Evolutionary conservation across 2,113 vertebrate genomes (phyloP), one percentile per base, ranked within the genome.

Genomic region (Halichoerus grypus): DNA sequence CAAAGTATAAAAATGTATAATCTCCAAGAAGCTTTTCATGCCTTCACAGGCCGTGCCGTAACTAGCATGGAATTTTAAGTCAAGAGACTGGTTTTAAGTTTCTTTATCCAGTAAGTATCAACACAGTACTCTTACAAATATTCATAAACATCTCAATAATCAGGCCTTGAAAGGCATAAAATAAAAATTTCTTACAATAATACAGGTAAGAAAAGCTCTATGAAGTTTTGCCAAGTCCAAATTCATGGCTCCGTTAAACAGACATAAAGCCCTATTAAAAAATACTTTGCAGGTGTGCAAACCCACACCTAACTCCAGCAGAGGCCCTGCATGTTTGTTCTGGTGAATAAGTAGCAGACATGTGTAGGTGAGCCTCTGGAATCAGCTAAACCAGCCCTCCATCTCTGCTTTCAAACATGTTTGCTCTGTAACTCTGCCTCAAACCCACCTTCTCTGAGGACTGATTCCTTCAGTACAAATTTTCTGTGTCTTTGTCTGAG

Each of bases 141-240:
- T 63, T 65, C 8, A 82, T 97, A 95, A 85, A 53, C 1, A 79
- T n/a, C 59, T 42, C 19, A 81, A 71, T 81, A 46, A 36, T 65
- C 22, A 21, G 18, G 0, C 42, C 21, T 69, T 21, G 26, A 77
- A 0, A n/a, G 42, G 7, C 1, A 65, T 39, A 65, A 96, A 90
- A 92, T 85, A 51, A 72, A 97, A 90, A 65, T 59, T 9, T 59
- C 15, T 95, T 31, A 94, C 14, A 93, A 53, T 80, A 83, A 65
- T 90, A 26, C 4, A 87, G 71, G 11, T 46, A 26, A 87, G 13
- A 72, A 59, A 16, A 94, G 49, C 24, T 59, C 7, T 31, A 6
- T 26, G 31, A 51, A 69, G 28, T 53, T 67, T 92, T 90, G 9
- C 1, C 4, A 88, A 90, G 63, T 33, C 69, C 4, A 26, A 71